These are phyloP conservation scores for Phlogophora meticulosa DNA, from an alignment of 2,888 invertebrate genomes.

Conservation along the genomic window DNA sequence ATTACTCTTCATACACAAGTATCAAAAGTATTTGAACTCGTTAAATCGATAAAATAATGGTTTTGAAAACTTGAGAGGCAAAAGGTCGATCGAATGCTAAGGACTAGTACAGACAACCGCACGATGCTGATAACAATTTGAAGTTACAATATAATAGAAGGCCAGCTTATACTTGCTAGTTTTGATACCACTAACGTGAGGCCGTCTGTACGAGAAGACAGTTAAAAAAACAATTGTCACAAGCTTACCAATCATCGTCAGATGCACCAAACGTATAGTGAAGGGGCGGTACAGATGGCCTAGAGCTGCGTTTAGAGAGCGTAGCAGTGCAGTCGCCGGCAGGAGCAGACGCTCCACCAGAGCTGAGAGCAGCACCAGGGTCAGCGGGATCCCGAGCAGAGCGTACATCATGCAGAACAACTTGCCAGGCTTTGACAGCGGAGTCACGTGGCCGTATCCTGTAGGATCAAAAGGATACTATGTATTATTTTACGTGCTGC, in stretches of 20 bases:
- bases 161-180: too few relatives aligned
- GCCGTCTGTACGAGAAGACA: too few relatives aligned
- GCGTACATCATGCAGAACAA: slow-evolving; percentile 97
- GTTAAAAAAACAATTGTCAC: slow-evolving; percentile 7
- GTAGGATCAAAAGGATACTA: slow-evolving; percentile 51
- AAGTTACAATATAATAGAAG: too few relatives aligned
- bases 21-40: not conserved
- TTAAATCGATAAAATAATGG: too few relatives aligned
- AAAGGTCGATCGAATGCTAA: too few relatives aligned
- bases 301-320: slow-evolving; percentile 93
- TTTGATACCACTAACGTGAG: too few relatives aligned
- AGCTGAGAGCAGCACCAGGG: slow-evolving; percentile 95
- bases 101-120: too few relatives aligned
- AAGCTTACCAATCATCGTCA: slow-evolving; percentile 92
- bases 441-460: slow-evolving; percentile 98
- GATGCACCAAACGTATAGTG: slow-evolving; percentile 94
- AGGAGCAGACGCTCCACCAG: slow-evolving; percentile 95
- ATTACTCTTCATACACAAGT: not conserved
- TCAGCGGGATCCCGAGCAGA: slow-evolving; percentile 96
- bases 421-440: slow-evolving; percentile 96
- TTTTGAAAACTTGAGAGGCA: too few relatives aligned
- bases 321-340: slow-evolving; percentile 93
- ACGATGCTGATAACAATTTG: too few relatives aligned
- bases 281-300: slow-evolving; percentile 94
- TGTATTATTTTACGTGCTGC: too few relatives aligned